Base-by-base conservation (phyloP, 2,797 vertebrate genomes). In the Cuniculus paca region DNA sequence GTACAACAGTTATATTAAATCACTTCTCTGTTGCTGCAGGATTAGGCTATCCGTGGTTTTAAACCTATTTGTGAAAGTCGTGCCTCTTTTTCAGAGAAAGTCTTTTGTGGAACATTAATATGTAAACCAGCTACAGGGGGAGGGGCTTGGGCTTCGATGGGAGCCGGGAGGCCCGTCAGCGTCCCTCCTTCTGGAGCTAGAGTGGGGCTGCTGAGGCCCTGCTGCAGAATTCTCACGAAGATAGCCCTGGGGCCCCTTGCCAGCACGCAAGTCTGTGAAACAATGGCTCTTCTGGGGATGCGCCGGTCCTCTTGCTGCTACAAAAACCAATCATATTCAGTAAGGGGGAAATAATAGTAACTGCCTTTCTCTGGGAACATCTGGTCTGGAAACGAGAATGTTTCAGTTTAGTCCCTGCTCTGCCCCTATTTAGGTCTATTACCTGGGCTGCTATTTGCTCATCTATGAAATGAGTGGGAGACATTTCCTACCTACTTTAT, bases 341-440 rank as follows among this genome's bases (percentile, higher is more conserved):
- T 89, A 82, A 91, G 93, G 92, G 97, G 65, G 42, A 84, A 84
- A 93, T 95, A 95, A 88, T 56, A 81, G 60, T 89, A 94, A 85
- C 72, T 31, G 78, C 50, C 80, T 96, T 95, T 96, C 80, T 95
- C 86, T 93, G 68, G n/a, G 31, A 97, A 93, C 97, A 95, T 92
- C 88, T 97, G 95, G 77, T 84, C 74, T 97, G 60, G 68, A 97
- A 97, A 94, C 94, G 65, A 96, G 93, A 93, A 72, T 24, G 45
- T 61, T 58, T 87, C 50, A 26, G n/a, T 61, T 93, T 90, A 78
- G 90, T 96, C 91, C 93, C 96, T 75, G 61, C 39, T 93, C 24
- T 74, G 77, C 79, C 65, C 70, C 72, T 96, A 39, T 91, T 93
- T 93, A 85, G 54, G 34, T 95, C 81, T 97, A 75, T 97, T 97